Percentiles rank a stretch among this genome's conserved stretches.
Conservation (phyloP, 2,888 invertebrate species). For the Andrena hattorfiana region DNA sequence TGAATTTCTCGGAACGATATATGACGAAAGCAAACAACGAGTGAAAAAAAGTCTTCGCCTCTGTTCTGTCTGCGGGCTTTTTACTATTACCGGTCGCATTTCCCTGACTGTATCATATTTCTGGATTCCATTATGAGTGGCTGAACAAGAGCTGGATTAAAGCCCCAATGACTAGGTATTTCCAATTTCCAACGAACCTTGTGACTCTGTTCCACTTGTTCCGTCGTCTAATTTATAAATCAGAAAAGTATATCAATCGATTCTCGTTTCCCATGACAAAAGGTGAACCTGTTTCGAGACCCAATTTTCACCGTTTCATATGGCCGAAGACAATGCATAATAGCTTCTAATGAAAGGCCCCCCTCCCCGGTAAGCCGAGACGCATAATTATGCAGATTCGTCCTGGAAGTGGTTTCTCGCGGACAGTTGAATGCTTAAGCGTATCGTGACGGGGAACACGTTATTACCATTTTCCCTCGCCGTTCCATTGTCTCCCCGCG, state of each 20-base stretch:
- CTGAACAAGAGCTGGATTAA: slow-evolving; percentile 22
- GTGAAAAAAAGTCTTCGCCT: not conserved
- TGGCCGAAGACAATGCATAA: not conserved
- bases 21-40: not conserved
- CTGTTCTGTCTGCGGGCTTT: not conserved
- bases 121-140: slow-evolving; percentile 12
- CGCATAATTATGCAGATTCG: slow-evolving; percentile 64
- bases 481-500: slow-evolving; percentile 31
- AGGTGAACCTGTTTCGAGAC: not conserved
- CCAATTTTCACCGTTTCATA: not conserved
- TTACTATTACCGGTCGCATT: not conserved
- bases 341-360: slow-evolving; percentile 7
- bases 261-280: too few species aligned
- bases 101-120: slow-evolving; percentile 27
- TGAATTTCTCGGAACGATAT: slow-evolving; percentile 12
- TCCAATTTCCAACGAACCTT: not conserved
- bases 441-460: slow-evolving; percentile 35
- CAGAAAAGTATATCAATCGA: too few species aligned
- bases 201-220: not conserved
- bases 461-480: slow-evolving; percentile 42
- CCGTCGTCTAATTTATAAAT: too few species aligned
- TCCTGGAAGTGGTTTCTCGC: slow-evolving; percentile 46
- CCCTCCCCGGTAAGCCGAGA: slow-evolving; percentile 16
- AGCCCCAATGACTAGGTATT: slow-evolving; percentile 5
- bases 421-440: slow-evolving; percentile 53